phyloP scores from a whole-genome alignment of 2,797 vertebrate species.

The Scarus forsteni region DNA sequence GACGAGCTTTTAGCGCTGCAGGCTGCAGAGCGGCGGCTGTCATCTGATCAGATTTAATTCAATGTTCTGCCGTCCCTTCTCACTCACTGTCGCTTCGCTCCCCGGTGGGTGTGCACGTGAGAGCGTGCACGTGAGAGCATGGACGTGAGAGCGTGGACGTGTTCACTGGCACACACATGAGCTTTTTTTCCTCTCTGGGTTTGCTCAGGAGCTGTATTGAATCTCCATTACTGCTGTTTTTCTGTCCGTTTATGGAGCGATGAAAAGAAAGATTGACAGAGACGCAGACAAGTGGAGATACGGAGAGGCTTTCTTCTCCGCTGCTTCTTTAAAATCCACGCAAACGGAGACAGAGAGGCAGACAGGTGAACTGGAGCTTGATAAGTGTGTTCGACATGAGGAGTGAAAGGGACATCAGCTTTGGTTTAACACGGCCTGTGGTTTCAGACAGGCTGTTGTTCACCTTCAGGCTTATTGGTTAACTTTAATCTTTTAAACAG shows the following conservation, averaged over 20 bases:
- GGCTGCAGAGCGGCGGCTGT: conserved; percentile 32
- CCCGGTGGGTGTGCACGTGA: background rate
- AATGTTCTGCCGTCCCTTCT: conserved; percentile 31
- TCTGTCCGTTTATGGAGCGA: background rate
- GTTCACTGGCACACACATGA: conserved; percentile 12
- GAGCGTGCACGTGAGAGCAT: too few species aligned
- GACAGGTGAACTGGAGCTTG: conserved; percentile 14
- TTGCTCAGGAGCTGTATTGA: conserved; percentile 13
- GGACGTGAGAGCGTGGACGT: conserved; percentile 3
- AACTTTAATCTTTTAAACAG: background rate
- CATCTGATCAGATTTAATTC: conserved; percentile 51
- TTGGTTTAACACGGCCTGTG: conserved; percentile 21
- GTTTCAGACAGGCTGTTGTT: conserved; percentile 10
- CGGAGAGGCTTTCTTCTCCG: background rate
- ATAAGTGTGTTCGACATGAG: conserved; percentile 15
- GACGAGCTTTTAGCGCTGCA: conserved; percentile 15
- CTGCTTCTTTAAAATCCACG: conserved; percentile 26
- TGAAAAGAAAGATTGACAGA: conserved; percentile 18
- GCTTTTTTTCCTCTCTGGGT: conserved; percentile 6
- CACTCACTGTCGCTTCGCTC: conserved; percentile 6
- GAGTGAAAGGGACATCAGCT: conserved; percentile 9
- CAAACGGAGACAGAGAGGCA: conserved; percentile 6
- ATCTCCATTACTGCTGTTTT: background rate
- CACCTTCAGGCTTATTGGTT: background rate
- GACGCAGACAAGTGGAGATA: conserved; percentile 13